These are phyloP conservation scores for Cyanoramphus novaezelandiae DNA, from an alignment of 2,113 vertebrate species.

Conservation along the genomic window DNA sequence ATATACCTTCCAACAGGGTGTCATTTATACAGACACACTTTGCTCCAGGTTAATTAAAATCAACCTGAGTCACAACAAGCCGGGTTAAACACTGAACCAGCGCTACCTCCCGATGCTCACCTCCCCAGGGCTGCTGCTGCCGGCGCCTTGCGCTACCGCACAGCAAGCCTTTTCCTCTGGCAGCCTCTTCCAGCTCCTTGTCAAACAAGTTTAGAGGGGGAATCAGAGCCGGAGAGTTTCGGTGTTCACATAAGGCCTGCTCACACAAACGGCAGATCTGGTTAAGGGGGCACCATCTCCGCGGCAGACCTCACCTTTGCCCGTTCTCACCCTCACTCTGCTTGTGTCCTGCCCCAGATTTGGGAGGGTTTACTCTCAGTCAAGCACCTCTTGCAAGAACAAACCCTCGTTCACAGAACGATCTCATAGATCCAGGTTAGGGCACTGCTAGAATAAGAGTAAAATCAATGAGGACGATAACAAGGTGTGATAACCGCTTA, in stretches of 20 bases:
- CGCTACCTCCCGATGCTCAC: not conserved
- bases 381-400: not conserved
- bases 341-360: not conserved
- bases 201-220: slow-evolving; percentile 25
- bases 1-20: not conserved
- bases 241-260: not conserved
- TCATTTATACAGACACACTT: not conserved
- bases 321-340: accelerated
- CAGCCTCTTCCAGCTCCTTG: not conserved
- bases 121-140: not conserved
- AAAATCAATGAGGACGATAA: not conserved
- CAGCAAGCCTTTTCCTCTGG: not conserved
- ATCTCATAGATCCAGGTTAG: not conserved
- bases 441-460: not conserved
- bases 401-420: accelerated
- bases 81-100: not conserved
- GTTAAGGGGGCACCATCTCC: not conserved
- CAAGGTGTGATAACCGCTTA: not conserved
- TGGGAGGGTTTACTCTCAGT: not conserved
- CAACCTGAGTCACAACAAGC: not conserved
- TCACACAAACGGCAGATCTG: not conserved
- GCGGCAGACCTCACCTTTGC: not conserved
- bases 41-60: not conserved
- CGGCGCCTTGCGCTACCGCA: accelerated
- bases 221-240: not conserved